Conservation (phyloP, 2,113 vertebrate genomes). For the Chlamydotis undulata region DNA sequence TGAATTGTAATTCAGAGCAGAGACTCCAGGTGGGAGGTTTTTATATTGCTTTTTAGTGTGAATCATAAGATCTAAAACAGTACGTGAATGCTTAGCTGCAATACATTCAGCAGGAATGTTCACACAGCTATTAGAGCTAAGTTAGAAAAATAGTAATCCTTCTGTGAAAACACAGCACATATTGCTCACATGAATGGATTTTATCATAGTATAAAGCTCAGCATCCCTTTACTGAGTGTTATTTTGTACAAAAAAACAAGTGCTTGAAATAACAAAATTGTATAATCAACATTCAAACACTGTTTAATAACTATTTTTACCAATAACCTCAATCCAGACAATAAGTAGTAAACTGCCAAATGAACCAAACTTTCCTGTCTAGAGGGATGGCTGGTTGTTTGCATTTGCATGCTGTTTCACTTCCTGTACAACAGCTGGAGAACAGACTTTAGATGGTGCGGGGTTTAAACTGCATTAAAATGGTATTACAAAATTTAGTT, state of each 20-base stretch:
- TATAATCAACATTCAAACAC: not conserved
- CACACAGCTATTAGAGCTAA: not conserved
- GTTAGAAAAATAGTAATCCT: not conserved
- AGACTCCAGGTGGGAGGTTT: not conserved
- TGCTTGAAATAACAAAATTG: not conserved
- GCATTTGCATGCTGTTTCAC: not conserved
- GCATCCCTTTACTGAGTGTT: not conserved
- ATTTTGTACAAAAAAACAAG: not conserved
- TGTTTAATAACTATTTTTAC: not conserved
- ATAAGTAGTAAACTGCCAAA: not conserved
- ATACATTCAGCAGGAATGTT: not conserved
- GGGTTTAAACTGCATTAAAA: not conserved
- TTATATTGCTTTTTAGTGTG: not conserved
- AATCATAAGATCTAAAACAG: not conserved
- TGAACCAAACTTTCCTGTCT: not conserved
- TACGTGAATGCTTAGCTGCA: not conserved
- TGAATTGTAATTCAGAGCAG: not conserved
- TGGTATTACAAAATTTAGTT: not conserved
- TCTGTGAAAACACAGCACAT: not conserved
- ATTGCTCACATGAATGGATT: not conserved
- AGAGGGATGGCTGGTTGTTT: not conserved
- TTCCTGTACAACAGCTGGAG: conserved; percentile 8
- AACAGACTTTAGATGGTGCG: not conserved
- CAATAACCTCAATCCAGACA: not conserved
- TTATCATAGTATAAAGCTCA: not conserved